Evolutionary conservation across 2,113 vertebrate genomes (phyloP).

Genomic region (Prietella phreatophila): DNA sequence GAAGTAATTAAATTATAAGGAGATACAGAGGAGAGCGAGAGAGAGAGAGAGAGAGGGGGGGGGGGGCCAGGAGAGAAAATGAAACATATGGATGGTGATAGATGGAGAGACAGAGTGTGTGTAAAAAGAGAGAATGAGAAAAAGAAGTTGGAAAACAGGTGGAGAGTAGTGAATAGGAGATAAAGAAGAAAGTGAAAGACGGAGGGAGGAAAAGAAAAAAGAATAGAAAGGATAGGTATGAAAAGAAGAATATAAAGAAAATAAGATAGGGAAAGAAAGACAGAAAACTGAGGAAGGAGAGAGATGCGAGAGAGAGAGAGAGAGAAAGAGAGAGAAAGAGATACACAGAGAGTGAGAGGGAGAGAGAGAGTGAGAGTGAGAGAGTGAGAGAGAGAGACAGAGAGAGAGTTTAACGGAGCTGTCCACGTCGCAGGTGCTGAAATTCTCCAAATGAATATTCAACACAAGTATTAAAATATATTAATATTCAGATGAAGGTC

Average conservation of each 20-base stretch:
- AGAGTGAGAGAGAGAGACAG: neutral
- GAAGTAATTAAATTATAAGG: neutral
- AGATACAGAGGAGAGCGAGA: neutral
- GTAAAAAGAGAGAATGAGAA: neutral
- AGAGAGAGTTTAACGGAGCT: neutral
- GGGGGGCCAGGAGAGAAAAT: neutral
- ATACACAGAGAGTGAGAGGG: neutral
- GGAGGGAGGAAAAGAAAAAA: neutral
- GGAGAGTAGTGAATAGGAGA: neutral
- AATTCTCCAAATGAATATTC: neutral
- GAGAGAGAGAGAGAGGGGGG: neutral
- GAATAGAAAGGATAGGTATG: neutral
- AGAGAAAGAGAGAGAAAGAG: neutral
- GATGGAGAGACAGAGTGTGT: neutral
- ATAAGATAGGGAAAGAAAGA: neutral
- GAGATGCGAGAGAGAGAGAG: neutral
- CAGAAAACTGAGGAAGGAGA: too few relatives aligned
- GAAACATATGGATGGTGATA: neutral
- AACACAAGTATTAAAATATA: neutral
- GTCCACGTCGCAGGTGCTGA: constrained; percentile 16
- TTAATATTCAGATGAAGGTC: neutral
- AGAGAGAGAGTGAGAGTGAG: neutral
- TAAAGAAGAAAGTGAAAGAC: neutral
- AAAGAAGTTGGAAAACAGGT: neutral
- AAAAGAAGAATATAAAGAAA: neutral